Evolutionary conservation across 2,888 invertebrate genomes (phyloP), one percentile per base, ranked within the genome.

Genomic region (Gymnosoma rotundatum): DNA sequence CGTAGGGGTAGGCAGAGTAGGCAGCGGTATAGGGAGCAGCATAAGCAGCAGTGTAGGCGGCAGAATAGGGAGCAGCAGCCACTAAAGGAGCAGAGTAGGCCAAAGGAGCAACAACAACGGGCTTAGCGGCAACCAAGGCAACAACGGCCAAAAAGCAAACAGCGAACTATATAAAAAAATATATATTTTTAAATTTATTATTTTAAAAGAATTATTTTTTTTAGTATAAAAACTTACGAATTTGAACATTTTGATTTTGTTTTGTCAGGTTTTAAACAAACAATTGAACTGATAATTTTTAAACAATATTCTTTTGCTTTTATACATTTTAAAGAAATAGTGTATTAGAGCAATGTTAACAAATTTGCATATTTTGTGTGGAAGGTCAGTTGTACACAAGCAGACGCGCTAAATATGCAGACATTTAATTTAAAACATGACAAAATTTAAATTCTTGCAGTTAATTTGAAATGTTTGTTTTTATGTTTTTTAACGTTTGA

Each of bases 221-320:
- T n/a, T n/a, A n/a, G n/a, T n/a, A n/a, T n/a, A n/a, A n/a, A n/a
- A 63, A 63, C 45, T 63, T 63, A 63, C 63, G 14, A 63, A 63
- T 63, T 63, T 63, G 16, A 63, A 63, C 63, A 63, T 63, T 21
- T 63, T 63, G 21, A 20, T 63, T 63, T 45, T 20, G 45, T 63
- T 21, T 20, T 61, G 61, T 61, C n/a, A 38, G 9, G 20, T 72
- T 52, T 9, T 25, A 60, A 42, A 12, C 48, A 73, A 48, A 20
- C 36, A 18, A 42, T 48, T 50, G 32, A 73, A 50, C 48, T 12
- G 36, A 21, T 45, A 58, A 21, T 20, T 14, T 14, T n/a, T 5
- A 7, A 48, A 5, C n/a, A n/a, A 7, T n/a, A n/a, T 48, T 48
- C n/a, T 48, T 48, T 3, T 48, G 48, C 48, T 48, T 48, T 48